phyloP scores from a whole-genome alignment of 2,888 invertebrate species.

The Rotaria magnacalcarata region DNA sequence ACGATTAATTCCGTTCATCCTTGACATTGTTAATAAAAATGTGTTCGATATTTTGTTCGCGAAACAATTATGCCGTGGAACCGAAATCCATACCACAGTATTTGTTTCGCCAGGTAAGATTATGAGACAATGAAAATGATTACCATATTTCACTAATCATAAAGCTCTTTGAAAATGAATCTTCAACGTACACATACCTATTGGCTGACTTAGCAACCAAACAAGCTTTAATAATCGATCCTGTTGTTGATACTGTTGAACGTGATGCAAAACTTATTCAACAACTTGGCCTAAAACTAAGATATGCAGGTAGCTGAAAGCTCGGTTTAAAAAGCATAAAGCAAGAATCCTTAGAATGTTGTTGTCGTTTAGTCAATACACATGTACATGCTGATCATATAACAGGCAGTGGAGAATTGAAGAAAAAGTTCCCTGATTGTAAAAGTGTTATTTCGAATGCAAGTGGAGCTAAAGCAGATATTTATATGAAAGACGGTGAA shows the following conservation, averaged over 20 bases:
- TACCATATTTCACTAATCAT: no score
- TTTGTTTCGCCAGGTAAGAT: no score
- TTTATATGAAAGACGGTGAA: conserved; percentile 71
- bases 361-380: conserved; percentile 73
- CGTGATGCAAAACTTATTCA: conserved; percentile 57
- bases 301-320: conserved; percentile 54
- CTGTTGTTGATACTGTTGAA: conserved; percentile 72
- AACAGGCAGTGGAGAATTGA: conserved; percentile 84
- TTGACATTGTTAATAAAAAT: no score
- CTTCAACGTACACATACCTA: conserved; percentile 89
- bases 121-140: no score
- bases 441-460: conserved; percentile 76
- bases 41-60: no score
- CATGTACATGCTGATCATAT: conserved; percentile 98
- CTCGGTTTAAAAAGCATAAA: background rate
- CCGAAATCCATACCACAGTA: no score
- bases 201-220: conserved; percentile 72
- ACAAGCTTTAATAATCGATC: conserved; percentile 89
- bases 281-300: conserved; percentile 59
- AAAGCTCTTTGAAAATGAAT: conserved; percentile 82
- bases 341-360: background rate
- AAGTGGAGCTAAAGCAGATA: conserved; percentile 80
- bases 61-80: no score
- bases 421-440: conserved; percentile 68
- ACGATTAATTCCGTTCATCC: no score